phyloP scores from a whole-genome alignment of 1,140 invertebrate genomes.

The Ooceraea biroi region DNA sequence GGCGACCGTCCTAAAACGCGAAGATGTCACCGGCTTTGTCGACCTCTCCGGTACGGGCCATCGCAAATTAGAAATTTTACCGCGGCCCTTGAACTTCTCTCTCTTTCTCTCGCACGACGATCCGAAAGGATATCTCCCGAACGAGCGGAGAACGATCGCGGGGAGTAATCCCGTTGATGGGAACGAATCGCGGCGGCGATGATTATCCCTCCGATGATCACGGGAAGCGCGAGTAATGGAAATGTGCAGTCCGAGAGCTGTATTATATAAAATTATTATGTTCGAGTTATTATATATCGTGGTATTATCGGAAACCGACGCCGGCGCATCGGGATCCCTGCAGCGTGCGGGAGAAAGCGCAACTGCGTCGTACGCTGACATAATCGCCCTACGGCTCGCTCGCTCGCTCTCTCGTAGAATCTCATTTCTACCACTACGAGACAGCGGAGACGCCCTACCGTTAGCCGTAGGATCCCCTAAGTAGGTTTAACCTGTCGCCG shows the following conservation, averaged over 20 bases:
- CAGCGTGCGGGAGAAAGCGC: constrained; percentile 52
- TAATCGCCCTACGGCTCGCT: constrained; percentile 37
- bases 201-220: constrained; percentile 13
- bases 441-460: constrained; percentile 28
- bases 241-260: neutral
- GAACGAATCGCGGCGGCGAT: constrained; percentile 20
- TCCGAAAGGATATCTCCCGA: neutral
- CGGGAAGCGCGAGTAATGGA: constrained; percentile 35
- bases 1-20: constrained; percentile 49
- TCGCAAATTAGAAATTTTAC: constrained; percentile 57
- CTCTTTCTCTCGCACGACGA: neutral
- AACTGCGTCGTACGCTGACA: constrained; percentile 51
- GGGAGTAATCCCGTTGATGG: constrained; percentile 12
- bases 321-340: constrained; percentile 1
- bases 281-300: constrained; percentile 41
- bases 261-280: constrained; percentile 30
- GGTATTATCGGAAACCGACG: constrained; percentile 37
- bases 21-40: constrained; percentile 19
- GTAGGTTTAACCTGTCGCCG: constrained; percentile 66
- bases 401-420: neutral
- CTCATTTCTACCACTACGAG: constrained; percentile 17
- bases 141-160: neutral
- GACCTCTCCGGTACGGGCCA: constrained; percentile 15
- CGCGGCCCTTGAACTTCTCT: neutral
- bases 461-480: constrained; percentile 32